phyloP scores from a whole-genome alignment of 2,113 vertebrate species.

The Psettodes erumei region DNA sequence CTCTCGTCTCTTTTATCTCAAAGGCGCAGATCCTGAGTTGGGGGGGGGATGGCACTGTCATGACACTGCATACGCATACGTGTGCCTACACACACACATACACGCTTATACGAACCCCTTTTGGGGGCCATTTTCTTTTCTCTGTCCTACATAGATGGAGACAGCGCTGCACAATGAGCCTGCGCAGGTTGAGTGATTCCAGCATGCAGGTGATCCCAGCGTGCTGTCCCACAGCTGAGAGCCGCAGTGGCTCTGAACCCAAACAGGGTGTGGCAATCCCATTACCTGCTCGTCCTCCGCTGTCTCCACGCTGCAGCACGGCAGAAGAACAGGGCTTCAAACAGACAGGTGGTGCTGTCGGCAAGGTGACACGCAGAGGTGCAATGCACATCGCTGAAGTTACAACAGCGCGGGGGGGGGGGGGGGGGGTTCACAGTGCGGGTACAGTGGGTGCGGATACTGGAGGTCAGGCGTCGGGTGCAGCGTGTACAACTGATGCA shows the following conservation, averaged over 20 bases:
- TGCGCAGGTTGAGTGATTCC: slow-evolving; percentile 51
- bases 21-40: slow-evolving; percentile 56
- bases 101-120: neutral
- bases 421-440: slow-evolving; percentile 42
- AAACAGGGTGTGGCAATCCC: slow-evolving; percentile 75
- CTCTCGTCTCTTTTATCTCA: slow-evolving; percentile 68
- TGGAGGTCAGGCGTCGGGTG: slow-evolving; percentile 44
- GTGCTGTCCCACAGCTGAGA: slow-evolving; percentile 63
- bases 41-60: slow-evolving; percentile 32
- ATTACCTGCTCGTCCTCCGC: slow-evolving; percentile 73
- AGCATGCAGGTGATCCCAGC: slow-evolving; percentile 55
- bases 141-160: slow-evolving; percentile 27
- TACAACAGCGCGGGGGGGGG: slow-evolving; percentile 32
- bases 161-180: slow-evolving; percentile 53
- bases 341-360: slow-evolving; percentile 62
- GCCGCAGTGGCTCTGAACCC: slow-evolving; percentile 45
- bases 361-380: slow-evolving; percentile 60
- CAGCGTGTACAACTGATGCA: neutral
- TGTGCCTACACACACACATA: neutral
- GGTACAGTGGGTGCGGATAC: slow-evolving; percentile 30
- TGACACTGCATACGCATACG: slow-evolving; percentile 28
- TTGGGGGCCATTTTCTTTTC: neutral
- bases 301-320: slow-evolving; percentile 59
- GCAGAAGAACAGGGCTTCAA: slow-evolving; percentile 49
- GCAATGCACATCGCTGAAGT: slow-evolving; percentile 38